A percentile compares a stretch with the other conserved stretches of the same genome.
Conservation (phyloP, 1,140 invertebrate species). For the Tigriopus japonicus region DNA sequence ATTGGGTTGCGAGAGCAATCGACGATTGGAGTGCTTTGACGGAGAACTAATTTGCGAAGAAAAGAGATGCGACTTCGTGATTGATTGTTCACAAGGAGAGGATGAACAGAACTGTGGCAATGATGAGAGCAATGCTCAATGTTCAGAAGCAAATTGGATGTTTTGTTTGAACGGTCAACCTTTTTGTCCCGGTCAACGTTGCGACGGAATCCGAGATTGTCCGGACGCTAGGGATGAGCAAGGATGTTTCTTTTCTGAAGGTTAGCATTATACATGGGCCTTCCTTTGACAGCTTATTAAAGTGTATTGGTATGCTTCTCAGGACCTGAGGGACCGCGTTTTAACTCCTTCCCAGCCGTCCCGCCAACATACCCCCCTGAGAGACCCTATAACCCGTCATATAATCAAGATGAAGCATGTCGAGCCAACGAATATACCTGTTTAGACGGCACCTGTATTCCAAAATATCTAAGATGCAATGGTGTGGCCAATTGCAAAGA, state of each 20-base stretch:
- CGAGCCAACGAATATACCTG: slow-evolving; percentile 43
- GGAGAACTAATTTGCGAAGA: not conserved
- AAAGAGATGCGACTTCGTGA: not conserved
- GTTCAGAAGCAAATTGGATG: not conserved
- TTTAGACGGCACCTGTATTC: slow-evolving; percentile 41
- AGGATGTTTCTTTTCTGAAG: not conserved
- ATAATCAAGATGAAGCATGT: slow-evolving; percentile 22
- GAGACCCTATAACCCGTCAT: too few species aligned
- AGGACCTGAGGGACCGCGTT: too few species aligned
- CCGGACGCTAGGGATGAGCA: not conserved
- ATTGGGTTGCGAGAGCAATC: not conserved
- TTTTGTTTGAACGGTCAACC: too few species aligned
- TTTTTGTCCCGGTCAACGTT: not conserved
- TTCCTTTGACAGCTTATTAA: not conserved
- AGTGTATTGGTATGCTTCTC: too few species aligned
- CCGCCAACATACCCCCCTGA: too few species aligned
- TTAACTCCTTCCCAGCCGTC: not conserved
- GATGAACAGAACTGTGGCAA: not conserved
- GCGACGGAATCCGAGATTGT: not conserved
- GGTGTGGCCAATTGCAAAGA: slow-evolving; percentile 43
- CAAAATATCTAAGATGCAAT: slow-evolving; percentile 39
- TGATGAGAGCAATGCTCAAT: not conserved
- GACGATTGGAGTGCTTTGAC: not conserved
- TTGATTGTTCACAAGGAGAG: not conserved
- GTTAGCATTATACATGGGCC: not conserved